phyloP scores from a whole-genome alignment of 2,113 vertebrate genomes.

The Embiotoca jacksoni region DNA sequence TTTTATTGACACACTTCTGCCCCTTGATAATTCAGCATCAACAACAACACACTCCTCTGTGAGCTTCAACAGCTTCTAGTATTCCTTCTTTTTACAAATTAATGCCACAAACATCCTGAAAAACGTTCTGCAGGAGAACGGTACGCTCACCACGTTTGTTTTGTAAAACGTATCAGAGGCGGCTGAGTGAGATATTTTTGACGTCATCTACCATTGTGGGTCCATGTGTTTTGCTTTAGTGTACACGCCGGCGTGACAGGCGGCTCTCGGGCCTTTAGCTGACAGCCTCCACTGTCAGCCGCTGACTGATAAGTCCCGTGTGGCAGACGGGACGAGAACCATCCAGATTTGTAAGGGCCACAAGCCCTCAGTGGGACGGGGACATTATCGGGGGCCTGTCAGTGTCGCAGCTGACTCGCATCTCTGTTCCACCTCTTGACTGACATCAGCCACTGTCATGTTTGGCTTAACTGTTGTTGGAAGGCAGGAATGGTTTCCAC shows the following conservation, averaged over 20 bases:
- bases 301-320: constrained; percentile 68
- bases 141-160: too few relatives aligned
- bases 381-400: constrained; percentile 70
- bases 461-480: constrained; percentile 56
- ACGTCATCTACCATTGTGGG: constrained; percentile 25
- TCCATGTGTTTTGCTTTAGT: constrained; percentile 39
- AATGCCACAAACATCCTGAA: too few relatives aligned
- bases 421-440: constrained; percentile 48
- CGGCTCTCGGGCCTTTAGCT: constrained; percentile 59
- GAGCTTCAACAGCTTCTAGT: too few relatives aligned
- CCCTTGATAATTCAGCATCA: constrained; percentile 10
- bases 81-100: background rate
- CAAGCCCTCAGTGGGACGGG: constrained; percentile 55
- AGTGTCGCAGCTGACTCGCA: constrained; percentile 62
- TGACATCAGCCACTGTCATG: constrained; percentile 59
- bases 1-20: constrained; percentile 17
- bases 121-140: too few relatives aligned
- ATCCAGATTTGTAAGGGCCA: constrained; percentile 57
- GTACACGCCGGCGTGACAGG: constrained; percentile 42
- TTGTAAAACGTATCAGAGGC: background rate
- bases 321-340: constrained; percentile 58
- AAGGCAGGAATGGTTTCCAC: constrained; percentile 4
- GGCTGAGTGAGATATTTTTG: constrained; percentile 18
- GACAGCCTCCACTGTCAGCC: constrained; percentile 67
- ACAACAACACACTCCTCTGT: background rate